These are phyloP conservation scores for Ptiloglossa arizonensis DNA, from an alignment of 1,140 invertebrate species.

Conservation along the genomic window DNA sequence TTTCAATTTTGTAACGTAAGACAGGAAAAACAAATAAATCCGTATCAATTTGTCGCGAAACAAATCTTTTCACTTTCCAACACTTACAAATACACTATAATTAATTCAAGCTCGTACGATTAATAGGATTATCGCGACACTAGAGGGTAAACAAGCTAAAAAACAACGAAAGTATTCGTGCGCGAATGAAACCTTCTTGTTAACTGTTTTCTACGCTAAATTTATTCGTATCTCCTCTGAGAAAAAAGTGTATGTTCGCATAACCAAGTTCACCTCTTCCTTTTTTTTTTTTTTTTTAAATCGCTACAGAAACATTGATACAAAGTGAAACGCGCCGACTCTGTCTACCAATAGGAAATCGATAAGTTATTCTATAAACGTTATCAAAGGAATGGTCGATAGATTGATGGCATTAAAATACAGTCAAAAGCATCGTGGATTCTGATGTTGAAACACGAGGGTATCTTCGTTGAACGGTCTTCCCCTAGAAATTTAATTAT, in stretches of 20 bases:
- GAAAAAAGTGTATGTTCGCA: not conserved
- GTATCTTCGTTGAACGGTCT: slow-evolving; percentile 2
- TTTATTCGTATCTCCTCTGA: slow-evolving; percentile 1
- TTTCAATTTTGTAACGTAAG: too few species aligned
- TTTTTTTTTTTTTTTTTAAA: slow-evolving; percentile 26
- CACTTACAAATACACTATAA: too few species aligned
- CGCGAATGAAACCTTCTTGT: slow-evolving; percentile 5
- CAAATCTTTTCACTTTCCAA: too few species aligned
- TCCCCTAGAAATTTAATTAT: slow-evolving; percentile 30
- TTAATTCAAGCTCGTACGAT: not conserved
- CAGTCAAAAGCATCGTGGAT: slow-evolving; percentile 41
- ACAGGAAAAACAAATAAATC: too few species aligned
- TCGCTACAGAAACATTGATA: slow-evolving; percentile 30
- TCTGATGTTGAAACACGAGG: slow-evolving; percentile 1
- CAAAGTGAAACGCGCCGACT: slow-evolving; percentile 52
- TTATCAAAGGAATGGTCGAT: slow-evolving; percentile 51
- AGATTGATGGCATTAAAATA: slow-evolving; percentile 45
- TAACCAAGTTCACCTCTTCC: not conserved
- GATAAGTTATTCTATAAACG: slow-evolving; percentile 60
- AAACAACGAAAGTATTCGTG: not conserved
- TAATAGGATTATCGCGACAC: not conserved
- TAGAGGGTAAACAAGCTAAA: not conserved
- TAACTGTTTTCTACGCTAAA: not conserved
- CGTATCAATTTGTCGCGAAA: too few species aligned
- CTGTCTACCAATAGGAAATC: slow-evolving; percentile 62